A percentile compares a stretch with the other conserved stretches of the same genome.
Evolutionary conservation across 2,797 vertebrate genomes (phyloP).

Genomic region (Amblyopsis hoosieri): DNA sequence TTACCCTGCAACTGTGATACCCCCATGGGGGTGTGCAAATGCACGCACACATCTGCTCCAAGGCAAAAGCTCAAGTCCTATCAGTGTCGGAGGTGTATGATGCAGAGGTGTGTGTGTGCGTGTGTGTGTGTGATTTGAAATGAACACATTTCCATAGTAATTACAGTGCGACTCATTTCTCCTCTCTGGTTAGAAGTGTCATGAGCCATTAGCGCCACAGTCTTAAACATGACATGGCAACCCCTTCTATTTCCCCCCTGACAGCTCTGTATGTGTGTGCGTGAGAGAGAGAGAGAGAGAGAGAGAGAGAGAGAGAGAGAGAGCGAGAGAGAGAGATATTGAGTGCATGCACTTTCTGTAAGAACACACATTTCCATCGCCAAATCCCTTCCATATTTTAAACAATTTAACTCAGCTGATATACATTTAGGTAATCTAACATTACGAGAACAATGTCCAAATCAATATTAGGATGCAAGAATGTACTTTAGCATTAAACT

Average conservation of each 20-base stretch:
- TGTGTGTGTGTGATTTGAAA: constrained; percentile 61
- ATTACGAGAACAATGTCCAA: constrained; percentile 19
- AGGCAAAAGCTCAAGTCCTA: constrained; percentile 18
- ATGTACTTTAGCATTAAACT: constrained; percentile 9
- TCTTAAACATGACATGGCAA: constrained; percentile 68
- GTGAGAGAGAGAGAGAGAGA: neutral
- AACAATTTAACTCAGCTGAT: neutral
- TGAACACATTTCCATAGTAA: constrained; percentile 80
- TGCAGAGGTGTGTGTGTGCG: neutral
- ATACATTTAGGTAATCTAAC: constrained; percentile 11
- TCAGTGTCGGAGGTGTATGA: constrained; percentile 38
- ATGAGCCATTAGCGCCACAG: constrained; percentile 76
- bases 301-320: neutral
- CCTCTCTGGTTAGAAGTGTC: constrained; percentile 77
- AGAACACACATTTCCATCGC: neutral
- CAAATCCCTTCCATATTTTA: neutral
- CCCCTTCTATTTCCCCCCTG: constrained; percentile 50
- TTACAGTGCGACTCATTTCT: constrained; percentile 75
- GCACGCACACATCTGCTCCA: constrained; percentile 37
- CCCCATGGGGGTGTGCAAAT: constrained; percentile 26
- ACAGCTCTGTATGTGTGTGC: constrained; percentile 47
- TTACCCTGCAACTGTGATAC: constrained; percentile 52
- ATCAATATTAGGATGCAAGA: constrained; percentile 6
- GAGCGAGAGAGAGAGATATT: neutral
- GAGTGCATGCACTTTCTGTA: constrained; percentile 3